Base-by-base conservation (phyloP, 2,113 vertebrate species). In the Oreochromis niloticus region DNA sequence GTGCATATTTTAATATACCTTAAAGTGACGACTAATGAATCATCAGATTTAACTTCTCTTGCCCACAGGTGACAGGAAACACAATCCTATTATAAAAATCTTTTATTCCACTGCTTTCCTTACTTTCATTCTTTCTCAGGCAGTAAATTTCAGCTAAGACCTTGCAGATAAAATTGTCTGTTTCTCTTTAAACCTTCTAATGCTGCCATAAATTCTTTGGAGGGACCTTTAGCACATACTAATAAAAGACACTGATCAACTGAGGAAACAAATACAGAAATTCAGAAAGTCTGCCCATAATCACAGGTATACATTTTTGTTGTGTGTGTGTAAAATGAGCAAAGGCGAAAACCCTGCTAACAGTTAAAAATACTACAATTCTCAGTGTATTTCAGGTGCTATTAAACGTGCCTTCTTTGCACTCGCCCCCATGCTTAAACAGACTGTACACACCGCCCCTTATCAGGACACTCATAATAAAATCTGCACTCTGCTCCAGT, bases 401-500 rank as follows among this genome's bases (percentile, higher is more conserved):
- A 61, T 81, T 82, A 32, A 41, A 83, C n/a, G 0, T 5, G 50
- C 48, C 1, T 59, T 75, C 66, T 89, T 88, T 88, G 36, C 22
- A n/a, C 50, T 68, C 10, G 19, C 17, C 43, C 14, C 30, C 50
- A 52, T 22, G 55, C 61, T 36, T 71, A 16, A n/a, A 56, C 54
- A 61, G 61, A 59, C 80, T 57, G 19, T 41, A 71, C 48, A 83
- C 73, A 46, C 57, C 30, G 48, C 9, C 71, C 66, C 83, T 84
- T 66, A 17, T 59, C 81, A 92, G 22, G 87, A 82, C 91, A 87
- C 92, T 88, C 82, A 86, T 89, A 89, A 80, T 88, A 88, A 88
- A 92, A 89, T 79, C 52, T 88, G 92, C 41, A 83, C 90, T 93
- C 88, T 92, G 92, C 82, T 90, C 91, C 81, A 16, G 16, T 91